Base-by-base conservation (phyloP, 2,113 vertebrate species). In the human (Homo sapiens) region DNA sequence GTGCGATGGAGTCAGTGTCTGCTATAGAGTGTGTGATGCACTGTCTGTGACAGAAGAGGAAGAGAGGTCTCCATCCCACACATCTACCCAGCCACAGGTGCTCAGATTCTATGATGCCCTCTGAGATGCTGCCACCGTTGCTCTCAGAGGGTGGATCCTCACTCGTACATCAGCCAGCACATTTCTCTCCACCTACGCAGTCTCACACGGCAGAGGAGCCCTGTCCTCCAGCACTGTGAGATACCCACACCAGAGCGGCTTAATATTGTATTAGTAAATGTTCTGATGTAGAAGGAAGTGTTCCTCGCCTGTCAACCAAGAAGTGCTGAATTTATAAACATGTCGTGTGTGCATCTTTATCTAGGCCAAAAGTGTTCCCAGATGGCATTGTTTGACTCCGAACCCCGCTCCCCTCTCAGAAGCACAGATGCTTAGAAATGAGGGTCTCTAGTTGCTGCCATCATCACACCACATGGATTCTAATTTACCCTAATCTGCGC, bases 141-240 rank as follows among this genome's bases (percentile, higher is more conserved):
- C 8, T 3, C 40, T 38, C 57, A 7, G 38, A 32, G 14, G 40
- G 18, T 22, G n/a, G 38, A 57, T 6, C 43, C 43, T 40, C 80
- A 38, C 18, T 32, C n/a, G 23, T 1, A 48, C 0, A 0, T 52
- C 17, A 61, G 93, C 98, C 96, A 87, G 96, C 97, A 96, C 90
- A 88, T 97, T 61, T 96, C 45, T 96, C 98, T 97, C 96, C 87
- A 57, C 90, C 97, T 96, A 83, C 98, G 96, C 94, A 93, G 75
- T 97, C 97, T 98, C 97, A 96, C 89, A 96, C 96, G 97, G 96
- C 55, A 97, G 12, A 6, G 27, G 61, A 64, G 12, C 27, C 61
- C 61, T 64, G 13, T 32, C 61, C 61, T 64, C 61, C 5, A 6
- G 61, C 27, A 32, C 12, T 64, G 61, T 30, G 61, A 30, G 97